Percentiles rank a stretch among this genome's conserved stretches.
These are phyloP conservation scores for Rhopilema esculentum DNA, from an alignment of 30 jellyfish, hydroid and myxozoan species.

Conservation along the genomic window DNA sequence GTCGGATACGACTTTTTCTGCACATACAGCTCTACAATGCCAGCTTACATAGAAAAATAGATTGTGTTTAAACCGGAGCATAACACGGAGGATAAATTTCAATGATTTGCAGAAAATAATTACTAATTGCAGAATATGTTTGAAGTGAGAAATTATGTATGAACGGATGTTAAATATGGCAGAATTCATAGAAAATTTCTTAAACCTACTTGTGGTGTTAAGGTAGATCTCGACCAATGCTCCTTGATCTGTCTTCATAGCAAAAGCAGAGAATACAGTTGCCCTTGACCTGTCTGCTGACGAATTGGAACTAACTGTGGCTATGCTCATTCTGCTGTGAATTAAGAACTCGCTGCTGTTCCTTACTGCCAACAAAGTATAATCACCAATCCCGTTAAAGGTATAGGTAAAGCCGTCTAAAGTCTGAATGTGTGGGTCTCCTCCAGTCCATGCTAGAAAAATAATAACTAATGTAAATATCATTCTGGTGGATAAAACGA, in stretches of 20 bases:
- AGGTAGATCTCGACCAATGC: constrained; percentile 63
- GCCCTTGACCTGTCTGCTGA: constrained; percentile 56
- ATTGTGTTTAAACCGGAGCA: too few relatives aligned
- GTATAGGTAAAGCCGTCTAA: constrained; percentile 74
- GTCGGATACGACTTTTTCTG: constrained; percentile 31
- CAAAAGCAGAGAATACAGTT: constrained; percentile 78
- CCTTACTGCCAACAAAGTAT: constrained; percentile 34
- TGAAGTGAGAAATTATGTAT: too few relatives aligned
- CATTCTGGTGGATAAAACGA: too few relatives aligned
- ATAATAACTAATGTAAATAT: not conserved
- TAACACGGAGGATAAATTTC: too few relatives aligned
- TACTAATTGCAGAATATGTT: too few relatives aligned
- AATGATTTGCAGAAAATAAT: too few relatives aligned
- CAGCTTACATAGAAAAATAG: constrained; percentile 60
- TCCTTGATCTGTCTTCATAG: constrained; percentile 58
- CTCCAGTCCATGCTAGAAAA: constrained; percentile 54
- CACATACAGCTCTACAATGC: constrained; percentile 37
- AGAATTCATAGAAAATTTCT: not conserved
- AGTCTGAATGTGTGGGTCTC: constrained; percentile 77
- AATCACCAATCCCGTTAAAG: constrained; percentile 84
- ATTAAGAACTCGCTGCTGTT: constrained; percentile 57
- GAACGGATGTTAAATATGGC: too few relatives aligned
- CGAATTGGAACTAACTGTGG: constrained; percentile 24
- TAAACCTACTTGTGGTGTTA: constrained; percentile 63
- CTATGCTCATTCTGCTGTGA: constrained; percentile 76